phyloP scores from a whole-genome alignment of 2,113 vertebrate genomes.

The Bucco capensis region DNA sequence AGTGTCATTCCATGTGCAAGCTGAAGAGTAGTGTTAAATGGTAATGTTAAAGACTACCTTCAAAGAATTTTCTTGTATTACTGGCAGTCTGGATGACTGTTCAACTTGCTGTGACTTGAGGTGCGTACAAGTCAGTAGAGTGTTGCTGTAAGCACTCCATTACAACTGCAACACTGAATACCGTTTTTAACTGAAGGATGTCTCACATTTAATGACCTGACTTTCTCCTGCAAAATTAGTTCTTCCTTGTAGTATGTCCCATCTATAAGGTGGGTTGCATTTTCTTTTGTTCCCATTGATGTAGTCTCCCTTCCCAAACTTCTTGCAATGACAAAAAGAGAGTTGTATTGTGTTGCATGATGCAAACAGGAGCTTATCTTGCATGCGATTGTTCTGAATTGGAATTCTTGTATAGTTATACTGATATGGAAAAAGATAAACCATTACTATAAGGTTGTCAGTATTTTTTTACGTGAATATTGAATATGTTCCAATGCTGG shows the following conservation, averaged over 20 bases:
- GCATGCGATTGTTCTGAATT: not conserved
- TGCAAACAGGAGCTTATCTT: not conserved
- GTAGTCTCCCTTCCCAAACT: not conserved
- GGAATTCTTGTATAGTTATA: not conserved
- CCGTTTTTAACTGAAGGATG: not conserved
- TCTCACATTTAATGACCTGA: not conserved
- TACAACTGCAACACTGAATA: not conserved
- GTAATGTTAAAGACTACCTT: not conserved
- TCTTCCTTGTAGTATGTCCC: not conserved
- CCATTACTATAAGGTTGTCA: not conserved
- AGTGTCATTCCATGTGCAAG: not conserved
- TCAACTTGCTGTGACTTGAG: not conserved
- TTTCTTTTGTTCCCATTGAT: not conserved
- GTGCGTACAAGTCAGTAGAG: not conserved
- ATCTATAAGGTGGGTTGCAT: not conserved
- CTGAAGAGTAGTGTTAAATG: not conserved
- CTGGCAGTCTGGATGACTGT: not conserved
- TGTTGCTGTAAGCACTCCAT: not conserved
- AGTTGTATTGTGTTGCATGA: not conserved
- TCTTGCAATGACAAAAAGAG: not conserved
- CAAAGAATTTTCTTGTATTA: not conserved
- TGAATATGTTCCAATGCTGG: not conserved
- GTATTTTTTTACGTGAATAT: not conserved
- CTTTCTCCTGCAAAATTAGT: not conserved
- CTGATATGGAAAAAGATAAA: not conserved